Evolutionary conservation across 1,140 invertebrate genomes (phyloP), one percentile per base, ranked within the genome.

Genomic region (Planococcus citri): DNA sequence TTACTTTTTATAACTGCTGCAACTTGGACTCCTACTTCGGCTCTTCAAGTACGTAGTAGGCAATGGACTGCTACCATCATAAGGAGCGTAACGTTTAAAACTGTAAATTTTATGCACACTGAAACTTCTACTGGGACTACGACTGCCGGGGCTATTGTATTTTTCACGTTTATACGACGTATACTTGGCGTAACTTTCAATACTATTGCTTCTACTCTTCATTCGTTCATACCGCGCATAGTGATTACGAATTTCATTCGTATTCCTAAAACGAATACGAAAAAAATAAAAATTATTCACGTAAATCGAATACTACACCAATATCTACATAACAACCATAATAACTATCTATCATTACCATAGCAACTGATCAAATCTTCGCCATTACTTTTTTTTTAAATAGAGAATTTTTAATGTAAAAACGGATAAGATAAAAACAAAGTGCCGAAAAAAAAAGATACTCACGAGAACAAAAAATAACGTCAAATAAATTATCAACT

Each of bases 121-220:
- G 20, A 64, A 64, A 25, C 60, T 25, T 64, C 60, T 24, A 27
- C 60, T 64, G 24, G 10, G 60, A 64, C 60, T 64, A 25, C 60
- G 60, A 64, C 60, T 25, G 4, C 12, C n/a, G 17, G 21, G 22
- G 17, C 20, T 64, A 64, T 20, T 64, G 22, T 25, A 25, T 27
- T 64, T 64, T 25, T 64, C 22, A 64, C 60, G 21, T 64, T 64
- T 64, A 25, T 64, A 27, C 60, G 60, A 64, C 10, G 8, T 4
- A 64, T 27, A 25, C 9, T 64, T 27, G 10, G 10, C 22, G 21
- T 17, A 64, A 64, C 60, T 64, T 25, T 64, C 60, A 12, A 64
- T 25, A 64, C 60, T 64, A 25, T 4, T 17, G 24, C 60, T 64
- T 64, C 60, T 24, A 64, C 9, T 64, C 17, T 64, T 64, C 60